Base-by-base conservation (phyloP, 2,888 invertebrate species). In the Dryadula phaetusa region DNA sequence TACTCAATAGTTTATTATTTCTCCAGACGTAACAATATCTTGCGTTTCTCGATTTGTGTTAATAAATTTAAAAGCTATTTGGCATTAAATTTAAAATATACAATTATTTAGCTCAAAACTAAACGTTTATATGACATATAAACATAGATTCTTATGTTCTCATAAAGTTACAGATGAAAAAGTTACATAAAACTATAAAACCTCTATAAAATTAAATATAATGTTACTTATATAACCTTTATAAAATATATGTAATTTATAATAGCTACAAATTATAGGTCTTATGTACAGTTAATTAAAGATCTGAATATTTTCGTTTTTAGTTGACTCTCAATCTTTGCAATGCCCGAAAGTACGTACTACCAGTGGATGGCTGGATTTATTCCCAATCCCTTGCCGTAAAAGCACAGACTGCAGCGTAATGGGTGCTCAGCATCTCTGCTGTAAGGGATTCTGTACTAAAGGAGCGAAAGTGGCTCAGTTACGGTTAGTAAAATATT, bases 341-440 rank as follows among this genome's bases (percentile, higher is more conserved):
- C 81, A 82, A 60, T 92, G 92, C 64, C 92, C 92, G 0, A 86
- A 88, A 8, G 92, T 92, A 40, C 88, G 92, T 49, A 92, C 92
- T 12, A 90, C 82, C 62, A 92, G 92, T 75, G 92, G 92, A 46
- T 92, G 92, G 92, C 78, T 92, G 69, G 93, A 93, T 70, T 79
- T 94, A 66, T 94, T 94, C 74, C 93, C 93, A n/a, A 80, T 94
- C 64, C 94, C 94, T 0, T 95, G 95, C 81, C 85, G 82, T 67
- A 88, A 89, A 71, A 84, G 90, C 75, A 82, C 86, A 7, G 94
- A 95, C 75, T 95, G 95, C 77, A 77, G 81, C 56, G 85, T 94
- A 32, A 93, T 94, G 85, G 93, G 94, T 60, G 82, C 87, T 52
- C 86, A 87, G 71, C 90, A 94, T 71, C 85, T 94, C 10, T 95